Base-by-base conservation (phyloP, 2,113 vertebrate genomes). In the Oxyruncus cristatus region DNA sequence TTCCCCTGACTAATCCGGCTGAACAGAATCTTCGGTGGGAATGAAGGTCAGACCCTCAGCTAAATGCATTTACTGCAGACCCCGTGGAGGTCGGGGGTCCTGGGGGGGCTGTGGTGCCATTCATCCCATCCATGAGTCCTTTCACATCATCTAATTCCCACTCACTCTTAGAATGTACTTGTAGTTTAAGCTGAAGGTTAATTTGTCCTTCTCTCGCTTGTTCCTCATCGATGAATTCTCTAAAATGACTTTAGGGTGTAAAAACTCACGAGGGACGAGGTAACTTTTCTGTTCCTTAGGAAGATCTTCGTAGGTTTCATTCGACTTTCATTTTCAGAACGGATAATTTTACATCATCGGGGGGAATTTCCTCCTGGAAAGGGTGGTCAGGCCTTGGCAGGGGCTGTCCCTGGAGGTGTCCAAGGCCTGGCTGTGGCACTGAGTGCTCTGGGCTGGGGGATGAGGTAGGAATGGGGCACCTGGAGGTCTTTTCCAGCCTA, bases 1-100 rank as follows among this genome's bases (percentile, higher is more conserved):
- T 53, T 70, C 32, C 28, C 59, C 4, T 62, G 82, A 30, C 53
- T 61, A 39, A 75, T 17, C 35, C 4, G 8, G 12, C 8, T 12
- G 3, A 27, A 23, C 33, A 44, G 53, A 39, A 3, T 7, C 37
- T 46, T 6, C 23, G 11, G 8, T 11, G 8, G 2, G 37, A 46
- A 21, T 11, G 65, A 76, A 76, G 53, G 78, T 37, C 49, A 1
- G 26, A 18, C 5, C 35, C n/a, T 41, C 22, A 4, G 30, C 49
- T 27, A 17, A 5, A 2, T 0, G 4, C 18, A 5, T 23, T 18
- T 11, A 0, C 4, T 11, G 44, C 14, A 35, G 85, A 28, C 16
- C 52, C 87, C 9, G 1, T 5, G 0, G 2, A 20, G 30, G 6
- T 56, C 32, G 14, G 49, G 61, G 85, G 56, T 10, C 33, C 76